These are phyloP conservation scores for Tachina lurida DNA, from an alignment of 2,888 invertebrate species.

Conservation along the genomic window DNA sequence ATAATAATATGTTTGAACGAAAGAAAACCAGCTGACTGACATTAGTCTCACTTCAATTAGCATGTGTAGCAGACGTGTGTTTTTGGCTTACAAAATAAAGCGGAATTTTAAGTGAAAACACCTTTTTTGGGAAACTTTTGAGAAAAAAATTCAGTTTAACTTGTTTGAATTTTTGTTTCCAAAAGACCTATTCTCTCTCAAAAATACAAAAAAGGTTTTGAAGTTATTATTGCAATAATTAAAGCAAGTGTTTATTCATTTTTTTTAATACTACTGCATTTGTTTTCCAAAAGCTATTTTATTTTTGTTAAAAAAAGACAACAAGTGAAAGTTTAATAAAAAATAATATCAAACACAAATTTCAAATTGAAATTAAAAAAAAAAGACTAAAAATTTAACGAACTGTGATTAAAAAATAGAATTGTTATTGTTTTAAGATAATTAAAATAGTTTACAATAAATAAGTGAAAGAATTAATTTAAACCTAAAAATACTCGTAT, in stretches of 20 bases:
- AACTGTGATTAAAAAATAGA: conserved; percentile 60
- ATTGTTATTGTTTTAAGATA: conserved; percentile 58
- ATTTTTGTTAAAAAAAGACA: conserved; percentile 32
- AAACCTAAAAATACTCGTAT: conserved; percentile 36
- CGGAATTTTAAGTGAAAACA: conserved; percentile 46
- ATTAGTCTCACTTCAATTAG: conserved; percentile 81
- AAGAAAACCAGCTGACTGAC: conserved; percentile 30
- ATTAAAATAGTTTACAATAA: conserved; percentile 35
- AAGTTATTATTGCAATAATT: conserved; percentile 18
- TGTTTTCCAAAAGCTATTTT: conserved; percentile 26
- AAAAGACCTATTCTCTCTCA: conserved; percentile 45
- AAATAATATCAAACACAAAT: conserved; percentile 39
- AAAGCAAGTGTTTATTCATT: conserved; percentile 10
- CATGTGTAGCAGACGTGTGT: conserved; percentile 79
- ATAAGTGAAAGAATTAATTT: background rate
- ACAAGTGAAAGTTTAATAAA: conserved; percentile 71
- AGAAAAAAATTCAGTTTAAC: conserved; percentile 73
- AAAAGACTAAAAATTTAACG: conserved; percentile 56
- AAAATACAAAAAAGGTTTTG: conserved; percentile 8
- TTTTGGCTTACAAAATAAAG: conserved; percentile 47
- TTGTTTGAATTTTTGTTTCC: conserved; percentile 72
- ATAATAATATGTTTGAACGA: conserved; percentile 34
- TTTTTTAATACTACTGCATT: conserved; percentile 21
- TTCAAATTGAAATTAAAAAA: conserved; percentile 43
- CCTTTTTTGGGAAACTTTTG: conserved; percentile 47